Base-by-base conservation (phyloP, 2,888 invertebrate genomes). In the Smittia aterrima region DNA sequence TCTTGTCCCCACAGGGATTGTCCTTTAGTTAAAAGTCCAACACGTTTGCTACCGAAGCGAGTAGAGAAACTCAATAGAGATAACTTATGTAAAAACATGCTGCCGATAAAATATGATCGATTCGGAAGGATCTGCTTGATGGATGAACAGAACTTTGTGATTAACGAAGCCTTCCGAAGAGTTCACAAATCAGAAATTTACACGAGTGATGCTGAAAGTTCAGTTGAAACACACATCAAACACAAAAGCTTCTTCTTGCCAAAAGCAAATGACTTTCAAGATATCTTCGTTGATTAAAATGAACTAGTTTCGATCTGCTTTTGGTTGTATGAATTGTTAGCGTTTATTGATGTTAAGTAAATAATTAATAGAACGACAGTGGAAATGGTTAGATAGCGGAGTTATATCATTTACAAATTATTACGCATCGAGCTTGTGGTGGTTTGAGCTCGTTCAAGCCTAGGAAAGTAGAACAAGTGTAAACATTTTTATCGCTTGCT, bases 31-130 rank as follows among this genome's bases (percentile, higher is more conserved):
- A 66, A 47, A 62, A 62, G 58, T 16, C 22, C 64, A 9, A 9
- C 27, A 1, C 62, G 54, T 7, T 16, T 72, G n/a, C 38, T 72
- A 13, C 18, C 25, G 16, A 74, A 38, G 25, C 18, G 66, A 18
- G 25, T 22, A 1, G 25, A 22, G 20, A 70, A 70, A 16, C 40
- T 53, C 24, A 66, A 25, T 16, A 1, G 24, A 4, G 58, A 82
- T 4, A 83, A 82, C 77, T 81, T 83, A 1, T 83, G 83, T 77
- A 83, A 83, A 0, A 83, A 83, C 77, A 83, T 83, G 18, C 75
- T 83, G 24, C 83, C 83, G 41, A 82, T 83, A 18, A 83, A 83
- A 75, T 83, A 83, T 1, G 83, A 83, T 68, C 81, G 82, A 1
- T 82, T 81, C 75, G 83, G 83, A 0, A 77, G 82, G 4, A 82